Evolutionary conservation across 2,888 invertebrate species (phyloP).

Genomic region (Coleophora flavipennella): DNA sequence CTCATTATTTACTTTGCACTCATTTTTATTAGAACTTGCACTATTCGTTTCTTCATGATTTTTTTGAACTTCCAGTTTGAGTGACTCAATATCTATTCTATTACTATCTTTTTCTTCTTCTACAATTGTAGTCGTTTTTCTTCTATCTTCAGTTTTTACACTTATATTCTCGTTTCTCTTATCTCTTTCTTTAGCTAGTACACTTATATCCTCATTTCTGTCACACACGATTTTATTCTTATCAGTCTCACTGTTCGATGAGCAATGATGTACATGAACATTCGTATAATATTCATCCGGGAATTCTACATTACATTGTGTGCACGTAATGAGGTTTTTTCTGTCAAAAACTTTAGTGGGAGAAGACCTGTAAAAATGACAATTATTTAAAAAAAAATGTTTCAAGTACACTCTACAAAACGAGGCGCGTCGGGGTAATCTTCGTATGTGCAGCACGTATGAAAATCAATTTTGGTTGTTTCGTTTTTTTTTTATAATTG

Average conservation of each 20-base stretch:
- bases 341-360: conserved; percentile 5
- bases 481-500: too few relatives aligned
- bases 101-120: too few relatives aligned
- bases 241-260: neutral
- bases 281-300: conserved; percentile 32
- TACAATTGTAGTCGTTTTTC: neutral
- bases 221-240: neutral
- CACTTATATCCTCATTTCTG: neutral
- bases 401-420: neutral
- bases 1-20: too few relatives aligned
- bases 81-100: too few relatives aligned
- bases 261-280: conserved; percentile 32
- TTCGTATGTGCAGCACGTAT: too few relatives aligned
- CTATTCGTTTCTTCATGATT: too few relatives aligned
- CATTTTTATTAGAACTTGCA: too few relatives aligned
- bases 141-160: neutral
- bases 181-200: neutral
- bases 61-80: too few relatives aligned
- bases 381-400: neutral
- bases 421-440: too few relatives aligned
- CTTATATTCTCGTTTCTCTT: neutral
- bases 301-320: conserved; percentile 26
- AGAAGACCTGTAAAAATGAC: conserved; percentile 13
- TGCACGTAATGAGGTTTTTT: conserved; percentile 15
- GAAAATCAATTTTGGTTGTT: too few relatives aligned